phyloP scores from a whole-genome alignment of 2,888 invertebrate species.

The Microplitis manilae region DNA sequence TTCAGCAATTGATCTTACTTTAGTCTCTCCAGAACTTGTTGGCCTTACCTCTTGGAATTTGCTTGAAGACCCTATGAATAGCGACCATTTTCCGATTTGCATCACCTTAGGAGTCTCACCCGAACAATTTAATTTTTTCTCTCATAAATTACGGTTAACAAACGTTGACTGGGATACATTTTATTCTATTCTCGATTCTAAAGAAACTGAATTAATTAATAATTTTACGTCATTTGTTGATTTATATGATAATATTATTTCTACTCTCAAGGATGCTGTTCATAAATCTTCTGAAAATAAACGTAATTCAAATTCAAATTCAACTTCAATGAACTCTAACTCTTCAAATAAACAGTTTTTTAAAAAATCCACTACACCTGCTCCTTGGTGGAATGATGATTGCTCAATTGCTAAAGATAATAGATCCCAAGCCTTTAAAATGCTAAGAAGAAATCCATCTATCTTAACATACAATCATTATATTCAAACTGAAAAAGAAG shows the following conservation, averaged over 20 bases:
- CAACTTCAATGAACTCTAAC: too few relatives aligned
- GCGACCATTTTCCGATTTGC: constrained; percentile 36
- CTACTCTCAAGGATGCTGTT: too few relatives aligned
- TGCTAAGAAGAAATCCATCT: background rate
- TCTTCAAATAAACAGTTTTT: too few relatives aligned
- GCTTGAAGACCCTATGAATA: constrained; percentile 16
- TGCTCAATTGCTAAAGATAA: background rate
- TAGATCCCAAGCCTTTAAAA: background rate
- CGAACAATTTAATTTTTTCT: background rate
- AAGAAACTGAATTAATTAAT: background rate
- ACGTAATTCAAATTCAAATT: too few relatives aligned
- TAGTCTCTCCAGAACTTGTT: background rate
- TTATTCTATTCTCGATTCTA: background rate
- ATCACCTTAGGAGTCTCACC: constrained; percentile 16
- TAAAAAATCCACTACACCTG: background rate
- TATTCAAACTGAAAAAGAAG: background rate
- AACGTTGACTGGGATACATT: constrained; percentile 30
- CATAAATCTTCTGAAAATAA: too few relatives aligned
- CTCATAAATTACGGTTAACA: constrained; percentile 6
- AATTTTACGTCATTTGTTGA: too few relatives aligned
- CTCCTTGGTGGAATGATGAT: constrained; percentile 16
- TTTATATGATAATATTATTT: too few relatives aligned
- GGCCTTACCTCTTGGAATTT: constrained; percentile 16
- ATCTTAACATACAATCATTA: background rate
- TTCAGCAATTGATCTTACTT: constrained; percentile 24